Evolutionary conservation across 2,797 vertebrate genomes (phyloP), one percentile per base, ranked within the genome.

Genomic region (Ispidina lecontei): DNA sequence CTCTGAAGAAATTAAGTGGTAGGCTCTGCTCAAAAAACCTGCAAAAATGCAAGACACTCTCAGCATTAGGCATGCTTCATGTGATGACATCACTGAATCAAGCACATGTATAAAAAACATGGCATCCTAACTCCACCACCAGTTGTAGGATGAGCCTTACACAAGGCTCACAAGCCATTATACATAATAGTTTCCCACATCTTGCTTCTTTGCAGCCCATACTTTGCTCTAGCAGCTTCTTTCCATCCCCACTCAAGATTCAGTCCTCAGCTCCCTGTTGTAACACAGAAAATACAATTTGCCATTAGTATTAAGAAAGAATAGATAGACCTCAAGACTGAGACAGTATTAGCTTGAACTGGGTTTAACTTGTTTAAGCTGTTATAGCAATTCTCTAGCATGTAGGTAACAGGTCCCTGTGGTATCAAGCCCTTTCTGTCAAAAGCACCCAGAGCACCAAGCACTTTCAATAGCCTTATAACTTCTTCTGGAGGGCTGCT

Each of bases 21-120:
- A 33, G 4, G 33, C 33, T 29, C 15, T 28, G 16, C 16, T 59
- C 10, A 63, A 59, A 63, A 44, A 90, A 63, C 33, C 29, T 76
- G 23, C 17, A 19, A 0, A 0, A 69, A 25, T 14, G 5, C 7
- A 14, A 51, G 43, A 29, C 10, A 22, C 6, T 60, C 56, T 60
- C 29, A 69, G 35, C 17, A 51, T 15, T 8, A 28, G 47, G 8
- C 1, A 1, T 9, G 23, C 7, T 84, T 23, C 20, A 35, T 8
- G 10, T 2, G 1, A 35, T 3, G 7, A 23, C 5, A 4, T n/a
- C 35, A 31, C 14, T 7, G 2, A 81, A 37, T 52, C 31, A 58
- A 21, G 8, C 6, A 12, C 19, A 33, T 0, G 0, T 20, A 8
- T 33, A 26, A 33, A 77, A 81, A 79, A 23, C 8, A 5, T 7